Evolutionary conservation across 2,113 vertebrate genomes (phyloP).

Genomic region (Lanius ludovicianus): DNA sequence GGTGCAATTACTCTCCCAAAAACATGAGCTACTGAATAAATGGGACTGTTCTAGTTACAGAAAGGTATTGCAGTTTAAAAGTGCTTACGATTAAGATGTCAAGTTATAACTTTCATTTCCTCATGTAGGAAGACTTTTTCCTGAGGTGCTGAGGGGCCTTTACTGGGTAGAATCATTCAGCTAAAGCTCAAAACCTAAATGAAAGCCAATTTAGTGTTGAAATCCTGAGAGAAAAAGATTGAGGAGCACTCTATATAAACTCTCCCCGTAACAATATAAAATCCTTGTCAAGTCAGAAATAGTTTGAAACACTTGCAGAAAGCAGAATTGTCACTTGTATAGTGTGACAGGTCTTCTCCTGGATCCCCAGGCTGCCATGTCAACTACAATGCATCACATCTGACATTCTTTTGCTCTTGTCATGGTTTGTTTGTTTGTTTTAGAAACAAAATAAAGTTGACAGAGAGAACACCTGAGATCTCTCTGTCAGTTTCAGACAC

Average conservation of each 20-base stretch:
- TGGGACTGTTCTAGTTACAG: not conserved
- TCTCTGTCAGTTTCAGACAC: not conserved
- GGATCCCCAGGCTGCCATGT: not conserved
- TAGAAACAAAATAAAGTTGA: not conserved
- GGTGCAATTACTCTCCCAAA: not conserved
- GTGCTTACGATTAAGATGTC: not conserved
- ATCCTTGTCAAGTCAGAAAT: not conserved
- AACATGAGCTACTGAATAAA: not conserved
- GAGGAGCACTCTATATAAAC: not conserved
- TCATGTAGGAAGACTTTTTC: not conserved
- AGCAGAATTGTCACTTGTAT: not conserved
- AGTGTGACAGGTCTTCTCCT: not conserved
- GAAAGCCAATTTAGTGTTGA: not conserved
- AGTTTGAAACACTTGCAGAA: not conserved
- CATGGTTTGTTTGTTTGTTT: not conserved
- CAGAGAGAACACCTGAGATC: not conserved
- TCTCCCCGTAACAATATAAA: not conserved
- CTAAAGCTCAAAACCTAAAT: not conserved
- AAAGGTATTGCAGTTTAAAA: not conserved
- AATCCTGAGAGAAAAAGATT: not conserved
- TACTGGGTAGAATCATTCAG: not conserved
- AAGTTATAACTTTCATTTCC: not conserved
- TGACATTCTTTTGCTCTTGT: not conserved
- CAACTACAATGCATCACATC: not conserved
- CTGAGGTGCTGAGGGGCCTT: not conserved